Base-by-base conservation (phyloP, 2,888 invertebrate species). In the Brachypalpus laphriformis region DNA sequence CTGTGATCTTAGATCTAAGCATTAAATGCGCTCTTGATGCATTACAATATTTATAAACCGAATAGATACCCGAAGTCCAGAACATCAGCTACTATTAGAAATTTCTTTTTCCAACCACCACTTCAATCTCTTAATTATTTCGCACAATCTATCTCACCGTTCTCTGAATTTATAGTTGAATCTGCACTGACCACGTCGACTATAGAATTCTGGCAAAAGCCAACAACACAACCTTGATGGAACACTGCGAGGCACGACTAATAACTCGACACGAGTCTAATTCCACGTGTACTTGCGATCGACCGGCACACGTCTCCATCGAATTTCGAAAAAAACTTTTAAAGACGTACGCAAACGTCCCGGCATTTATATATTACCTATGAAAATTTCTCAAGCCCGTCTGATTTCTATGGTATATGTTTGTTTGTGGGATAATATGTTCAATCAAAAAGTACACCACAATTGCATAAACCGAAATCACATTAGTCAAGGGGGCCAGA, bases 381-480 rank as follows among this genome's bases (percentile, higher is more conserved):
- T 66, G 66, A 71, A 85, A 65, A 71, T 66, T 54, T 45, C 80
- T 61, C 71, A 71, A 66, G 71, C 54, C 81, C 37, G 20, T 18
- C 68, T 59, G 40, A 61, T 75, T 70, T 74, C 57, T 81, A 51
- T 22, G 34, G 18, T n/a, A n/a, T 51, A 18, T 25, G 37, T n/a
- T 16, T 9, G 51, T 25, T 28, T n/a, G 28, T 14, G 51, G 42
- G 4, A 28, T 71, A 66, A 57, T 45, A 59, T 59, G 28, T 20
- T 54, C 14, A 6, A 6, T 54, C 42, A 20, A 66, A 75, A 71
- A 85, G 80, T 65, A 80, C 72, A 65, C 34, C 80, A 85, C 81
- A 85, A 85, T 85, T 85, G 85, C 66, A 57, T 65, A 85, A 80
- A 85, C 56, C 75, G 65, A 85, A 85, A 85, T 59, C 85, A 80